phyloP scores from a whole-genome alignment of 1,140 invertebrate genomes.

The Ditylenchus dipsaci region DNA sequence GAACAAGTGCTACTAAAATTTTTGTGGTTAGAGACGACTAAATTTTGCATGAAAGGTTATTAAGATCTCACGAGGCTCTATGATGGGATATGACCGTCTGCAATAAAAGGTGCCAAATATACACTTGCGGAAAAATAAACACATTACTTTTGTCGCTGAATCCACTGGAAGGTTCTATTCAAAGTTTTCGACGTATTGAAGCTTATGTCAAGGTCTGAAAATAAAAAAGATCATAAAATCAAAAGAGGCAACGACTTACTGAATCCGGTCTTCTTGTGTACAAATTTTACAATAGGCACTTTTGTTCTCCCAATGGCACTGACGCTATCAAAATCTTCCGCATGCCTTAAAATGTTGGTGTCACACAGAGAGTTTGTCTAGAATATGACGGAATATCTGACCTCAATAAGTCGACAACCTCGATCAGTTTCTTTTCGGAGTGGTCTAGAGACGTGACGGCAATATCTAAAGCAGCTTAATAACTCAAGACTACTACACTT shows the following conservation, averaged over 20 bases:
- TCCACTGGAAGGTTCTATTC: constrained; percentile 19
- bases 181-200: constrained; percentile 23
- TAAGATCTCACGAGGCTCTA: background rate
- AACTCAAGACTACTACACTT: too few species aligned
- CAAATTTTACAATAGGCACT: constrained; percentile 32
- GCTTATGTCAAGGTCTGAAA: constrained; percentile 22
- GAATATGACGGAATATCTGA: too few species aligned
- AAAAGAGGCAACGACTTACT: constrained; percentile 2
- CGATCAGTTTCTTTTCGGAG: background rate
- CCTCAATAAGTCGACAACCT: background rate
- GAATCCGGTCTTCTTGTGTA: constrained; percentile 25
- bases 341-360: too few species aligned
- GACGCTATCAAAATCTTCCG: constrained; percentile 16
- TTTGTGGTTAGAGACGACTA: background rate
- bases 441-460: constrained; percentile 7
- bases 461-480: too few species aligned
- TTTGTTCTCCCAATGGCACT: constrained; percentile 12
- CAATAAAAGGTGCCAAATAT: too few species aligned
- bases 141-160: constrained; percentile 19
- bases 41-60: background rate
- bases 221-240: too few species aligned
- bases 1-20: constrained; percentile 20
- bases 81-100: too few species aligned
- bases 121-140: too few species aligned
- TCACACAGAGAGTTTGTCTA: too few species aligned